These are phyloP conservation scores for Stomatorhinus walkeri DNA, from an alignment of 2,797 vertebrate species.

Conservation along the genomic window DNA sequence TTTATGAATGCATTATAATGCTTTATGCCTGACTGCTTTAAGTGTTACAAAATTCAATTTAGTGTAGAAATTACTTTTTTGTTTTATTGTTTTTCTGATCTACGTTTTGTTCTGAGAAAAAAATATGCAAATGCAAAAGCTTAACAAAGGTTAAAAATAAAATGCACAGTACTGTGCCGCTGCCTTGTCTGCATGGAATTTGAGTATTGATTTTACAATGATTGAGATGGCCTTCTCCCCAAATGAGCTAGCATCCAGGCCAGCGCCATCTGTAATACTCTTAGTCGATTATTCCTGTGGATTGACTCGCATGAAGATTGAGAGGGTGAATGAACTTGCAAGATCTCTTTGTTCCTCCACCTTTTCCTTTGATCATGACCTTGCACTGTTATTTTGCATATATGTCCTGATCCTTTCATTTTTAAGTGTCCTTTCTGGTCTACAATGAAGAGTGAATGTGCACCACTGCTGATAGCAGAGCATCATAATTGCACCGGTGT, in stretches of 20 bases:
- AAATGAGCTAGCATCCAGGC: slow-evolving; percentile 4
- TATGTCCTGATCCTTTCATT: not conserved
- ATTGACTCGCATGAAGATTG: not conserved
- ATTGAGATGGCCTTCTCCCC: not conserved
- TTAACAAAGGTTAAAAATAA: not conserved
- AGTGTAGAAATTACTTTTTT: not conserved
- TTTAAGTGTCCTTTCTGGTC: not conserved
- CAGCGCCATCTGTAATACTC: not conserved
- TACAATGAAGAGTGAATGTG: not conserved
- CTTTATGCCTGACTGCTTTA: not conserved
- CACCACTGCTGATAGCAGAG: not conserved
- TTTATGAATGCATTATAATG: not conserved
- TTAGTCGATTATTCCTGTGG: not conserved
- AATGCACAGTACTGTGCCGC: not conserved
- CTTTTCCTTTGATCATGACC: not conserved
- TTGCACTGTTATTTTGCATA: not conserved
- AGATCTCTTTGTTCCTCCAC: not conserved
- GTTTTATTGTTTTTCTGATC: not conserved
- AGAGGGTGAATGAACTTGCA: not conserved
- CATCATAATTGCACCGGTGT: not conserved
- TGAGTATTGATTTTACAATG: slow-evolving; percentile 8
- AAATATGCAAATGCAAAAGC: not conserved
- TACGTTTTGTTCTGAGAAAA: not conserved
- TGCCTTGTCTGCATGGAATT: not conserved
- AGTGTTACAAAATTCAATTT: not conserved